Base-by-base conservation (phyloP, 2,797 vertebrate genomes). In the Darevskia nairensis region DNA sequence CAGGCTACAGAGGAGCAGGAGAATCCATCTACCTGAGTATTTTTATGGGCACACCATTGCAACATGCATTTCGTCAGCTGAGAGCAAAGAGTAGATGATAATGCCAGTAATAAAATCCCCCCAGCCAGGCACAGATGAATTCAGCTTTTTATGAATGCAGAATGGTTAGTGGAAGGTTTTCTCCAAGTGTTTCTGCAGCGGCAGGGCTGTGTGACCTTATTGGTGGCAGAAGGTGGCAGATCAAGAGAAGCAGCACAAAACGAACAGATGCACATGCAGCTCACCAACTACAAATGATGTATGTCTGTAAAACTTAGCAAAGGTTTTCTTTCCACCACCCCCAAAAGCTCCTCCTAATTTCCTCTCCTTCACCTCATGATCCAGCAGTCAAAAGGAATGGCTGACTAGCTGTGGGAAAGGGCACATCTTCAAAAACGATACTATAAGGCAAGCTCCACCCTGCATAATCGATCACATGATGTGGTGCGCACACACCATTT, bases 71-170 rank as follows among this genome's bases (percentile, higher is more conserved):
- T 2, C 69, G 80, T 92, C 82, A 87, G 79, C 85, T n/a, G 44
- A 8, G 35, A 71, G 91, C 91, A 50, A 89, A 89, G 87, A 89
- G 23, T 85, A 27, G 77, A 64, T 55, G 59, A 91, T 83, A 84
- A 55, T 44, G 88, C 88, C 32, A 78, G 21, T 88, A 61, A 35
- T 64, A 86, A 61, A 89, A 91, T 86, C 39, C 27, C 15, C 72
- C 77, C 50, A 86, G 84, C 86, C 79, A 86, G 21, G 41, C 88
- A 90, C 0, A 0, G 50, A 3, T 35, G n/a, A 27, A 39, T 29
- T 25, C 4, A 29, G 39, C 5, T 74, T 35, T n/a, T 35, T 7
- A 44, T 25, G n/a, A 69, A 77, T 72, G 32, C 68, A 80, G 35
- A 69, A 61, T 11, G 3, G 64, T 39, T 71, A 55, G 1, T 25